phyloP scores from a whole-genome alignment of 2,888 invertebrate species.

The Diplolepis rosae region DNA sequence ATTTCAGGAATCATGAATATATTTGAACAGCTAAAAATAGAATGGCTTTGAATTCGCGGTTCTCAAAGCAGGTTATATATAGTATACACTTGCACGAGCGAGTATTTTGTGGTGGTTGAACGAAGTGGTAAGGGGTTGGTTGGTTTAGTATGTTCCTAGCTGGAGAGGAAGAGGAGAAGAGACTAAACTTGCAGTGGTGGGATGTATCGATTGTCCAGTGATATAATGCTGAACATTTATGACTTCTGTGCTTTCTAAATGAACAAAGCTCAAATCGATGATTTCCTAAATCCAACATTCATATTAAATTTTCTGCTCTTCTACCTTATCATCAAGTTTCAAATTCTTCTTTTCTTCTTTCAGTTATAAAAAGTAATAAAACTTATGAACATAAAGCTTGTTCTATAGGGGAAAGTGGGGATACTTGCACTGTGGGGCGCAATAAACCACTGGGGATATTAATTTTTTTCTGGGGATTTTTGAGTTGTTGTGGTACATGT shows the following conservation, averaged over 20 bases:
- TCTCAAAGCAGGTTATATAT: conserved; percentile 56
- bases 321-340: not conserved
- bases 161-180: conserved; percentile 35
- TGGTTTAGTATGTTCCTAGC: conserved; percentile 49
- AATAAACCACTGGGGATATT: no score
- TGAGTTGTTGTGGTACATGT: no score
- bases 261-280: not conserved
- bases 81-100: conserved; percentile 54
- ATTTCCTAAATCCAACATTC: not conserved
- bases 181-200: conserved; percentile 59
- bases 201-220: conserved; percentile 67
- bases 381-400: no score
- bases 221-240: conserved; percentile 64
- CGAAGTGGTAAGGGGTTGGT: conserved; percentile 44
- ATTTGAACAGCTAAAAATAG: conserved; percentile 14
- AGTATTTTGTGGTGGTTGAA: conserved; percentile 58
- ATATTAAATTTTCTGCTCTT: not conserved
- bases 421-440: no score
- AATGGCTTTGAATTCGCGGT: conserved; percentile 55
- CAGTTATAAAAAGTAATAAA: no score
- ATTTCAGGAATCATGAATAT: no score
- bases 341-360: no score
- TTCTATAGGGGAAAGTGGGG: no score
- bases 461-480: no score
- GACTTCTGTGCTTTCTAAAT: conserved; percentile 44